Evolutionary conservation across 1,140 invertebrate species (phyloP).

Genomic region (Leucophenga varia): DNA sequence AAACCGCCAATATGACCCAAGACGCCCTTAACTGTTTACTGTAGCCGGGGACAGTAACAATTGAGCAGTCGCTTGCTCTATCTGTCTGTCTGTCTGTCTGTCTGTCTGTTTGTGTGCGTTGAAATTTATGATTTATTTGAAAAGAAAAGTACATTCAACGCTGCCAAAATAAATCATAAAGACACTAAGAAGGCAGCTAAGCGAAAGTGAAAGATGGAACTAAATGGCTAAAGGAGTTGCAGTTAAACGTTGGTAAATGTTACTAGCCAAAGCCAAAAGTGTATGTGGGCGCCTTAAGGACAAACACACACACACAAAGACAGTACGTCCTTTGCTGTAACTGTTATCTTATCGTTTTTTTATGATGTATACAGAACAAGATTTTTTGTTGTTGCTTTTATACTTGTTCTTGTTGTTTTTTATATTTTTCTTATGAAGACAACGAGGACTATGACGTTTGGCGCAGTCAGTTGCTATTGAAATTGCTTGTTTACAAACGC

Average conservation of each 20-base stretch:
- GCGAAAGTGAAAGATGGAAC: constrained; percentile 8
- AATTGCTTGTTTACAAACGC: no score
- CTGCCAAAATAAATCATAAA: constrained; percentile 45
- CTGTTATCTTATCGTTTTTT: constrained; percentile 49
- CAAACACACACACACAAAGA: constrained; percentile 9
- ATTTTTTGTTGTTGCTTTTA: no score
- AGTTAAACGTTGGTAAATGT: constrained; percentile 13
- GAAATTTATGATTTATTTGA: constrained; percentile 54
- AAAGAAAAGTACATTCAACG: constrained; percentile 49
- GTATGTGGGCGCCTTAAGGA: constrained; percentile 1
- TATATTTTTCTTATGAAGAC: no score
- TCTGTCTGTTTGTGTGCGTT: constrained; percentile 31
- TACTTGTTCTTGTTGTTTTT: no score
- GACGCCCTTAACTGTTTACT: no score
- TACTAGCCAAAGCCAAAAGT: constrained; percentile 13
- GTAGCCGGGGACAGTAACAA: constrained; percentile 26
- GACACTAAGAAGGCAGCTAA: background rate
- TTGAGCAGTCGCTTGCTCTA: no score
- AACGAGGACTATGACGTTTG: no score
- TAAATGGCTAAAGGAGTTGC: background rate
- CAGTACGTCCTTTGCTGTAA: constrained; percentile 9
- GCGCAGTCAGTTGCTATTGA: no score
- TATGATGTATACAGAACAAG: constrained; percentile 41
- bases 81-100: constrained; percentile 26
- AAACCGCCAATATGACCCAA: no score